A percentile compares a stretch with the other conserved stretches of the same genome.
These are phyloP conservation scores for Gymnoscopelus microlampas DNA, from an alignment of 2,797 vertebrate species.

Conservation along the genomic window DNA sequence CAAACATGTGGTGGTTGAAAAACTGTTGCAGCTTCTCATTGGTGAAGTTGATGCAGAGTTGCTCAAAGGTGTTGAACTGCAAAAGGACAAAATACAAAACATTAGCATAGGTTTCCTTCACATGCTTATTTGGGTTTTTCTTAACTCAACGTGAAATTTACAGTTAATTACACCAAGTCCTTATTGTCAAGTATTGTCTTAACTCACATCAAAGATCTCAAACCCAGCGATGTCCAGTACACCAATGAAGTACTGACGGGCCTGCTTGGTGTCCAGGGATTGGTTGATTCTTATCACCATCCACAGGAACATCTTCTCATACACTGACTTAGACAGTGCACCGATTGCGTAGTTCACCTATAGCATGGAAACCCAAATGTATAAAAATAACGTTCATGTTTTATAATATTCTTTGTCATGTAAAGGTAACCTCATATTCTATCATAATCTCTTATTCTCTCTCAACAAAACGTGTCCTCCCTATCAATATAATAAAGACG, in stretches of 20 bases:
- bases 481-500: too few species aligned
- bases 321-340: constrained; percentile 85
- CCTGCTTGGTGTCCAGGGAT: constrained; percentile 87
- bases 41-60: constrained; percentile 91
- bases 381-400: background rate
- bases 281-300: constrained; percentile 91
- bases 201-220: constrained; percentile 88
- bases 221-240: constrained; percentile 91
- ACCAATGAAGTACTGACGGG: constrained; percentile 89
- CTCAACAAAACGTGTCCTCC: too few species aligned
- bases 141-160: background rate
- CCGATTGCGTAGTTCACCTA: constrained; percentile 84
- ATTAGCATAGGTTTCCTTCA: background rate
- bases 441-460: background rate
- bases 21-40: constrained; percentile 89
- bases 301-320: constrained; percentile 91
- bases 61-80: constrained; percentile 91
- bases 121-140: background rate
- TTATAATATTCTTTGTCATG: background rate
- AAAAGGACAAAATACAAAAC: background rate
- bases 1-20: constrained; percentile 89
- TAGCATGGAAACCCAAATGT: constrained; percentile 3
- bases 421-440: background rate
- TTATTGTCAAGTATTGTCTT: background rate
- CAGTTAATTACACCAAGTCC: background rate